phyloP scores from a whole-genome alignment of 2,113 vertebrate species.

The Strix aluco region DNA sequence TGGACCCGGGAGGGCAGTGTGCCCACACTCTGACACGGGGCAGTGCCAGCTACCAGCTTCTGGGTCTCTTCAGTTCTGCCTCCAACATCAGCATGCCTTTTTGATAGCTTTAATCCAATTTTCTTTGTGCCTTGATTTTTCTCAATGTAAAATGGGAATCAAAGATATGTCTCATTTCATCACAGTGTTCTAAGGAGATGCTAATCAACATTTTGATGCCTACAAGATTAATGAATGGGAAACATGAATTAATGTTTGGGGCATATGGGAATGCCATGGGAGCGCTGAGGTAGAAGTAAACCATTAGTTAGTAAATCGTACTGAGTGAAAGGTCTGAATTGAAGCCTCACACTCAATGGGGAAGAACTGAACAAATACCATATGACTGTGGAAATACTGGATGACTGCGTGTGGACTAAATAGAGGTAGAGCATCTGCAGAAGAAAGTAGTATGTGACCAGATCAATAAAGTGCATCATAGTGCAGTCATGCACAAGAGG shows the following conservation, averaged over 20 bases:
- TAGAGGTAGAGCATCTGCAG: background rate
- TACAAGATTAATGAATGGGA: background rate
- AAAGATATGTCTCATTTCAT: background rate
- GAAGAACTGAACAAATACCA: background rate
- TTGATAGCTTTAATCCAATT: background rate
- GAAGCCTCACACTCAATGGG: background rate
- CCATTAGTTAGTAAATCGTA: background rate
- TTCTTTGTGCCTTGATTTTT: background rate
- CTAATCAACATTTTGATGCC: constrained; percentile 17
- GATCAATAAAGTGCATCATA: background rate
- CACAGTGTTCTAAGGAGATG: background rate
- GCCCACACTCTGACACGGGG: accelerated
- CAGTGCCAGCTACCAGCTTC: background rate
- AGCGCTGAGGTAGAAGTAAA: constrained; percentile 8
- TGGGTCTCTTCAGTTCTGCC: background rate
- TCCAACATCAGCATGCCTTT: background rate
- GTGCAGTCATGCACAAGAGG: background rate
- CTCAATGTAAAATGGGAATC: background rate
- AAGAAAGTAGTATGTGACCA: background rate
- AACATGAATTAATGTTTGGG: background rate
- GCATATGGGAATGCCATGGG: constrained; percentile 1
- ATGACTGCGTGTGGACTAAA: background rate
- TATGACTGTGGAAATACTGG: background rate
- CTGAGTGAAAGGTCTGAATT: background rate
- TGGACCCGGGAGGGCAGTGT: accelerated